Base-by-base conservation (phyloP, 2,888 invertebrate species). In the Caenorhabditis afra region DNA sequence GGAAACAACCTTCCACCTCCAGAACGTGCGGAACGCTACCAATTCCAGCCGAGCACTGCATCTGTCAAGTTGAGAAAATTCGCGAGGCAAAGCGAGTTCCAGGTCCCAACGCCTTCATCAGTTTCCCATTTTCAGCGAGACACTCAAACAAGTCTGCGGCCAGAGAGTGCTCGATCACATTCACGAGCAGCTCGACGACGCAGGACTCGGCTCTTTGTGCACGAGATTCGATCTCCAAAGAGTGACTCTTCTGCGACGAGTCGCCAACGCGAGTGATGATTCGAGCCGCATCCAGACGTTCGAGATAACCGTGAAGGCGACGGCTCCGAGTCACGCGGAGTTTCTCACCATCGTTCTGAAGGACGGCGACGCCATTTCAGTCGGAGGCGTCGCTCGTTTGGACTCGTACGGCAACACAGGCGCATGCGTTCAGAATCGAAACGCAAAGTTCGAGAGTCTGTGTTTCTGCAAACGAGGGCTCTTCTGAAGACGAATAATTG, bases 11-110 rank as follows among this genome's bases (percentile, higher is more conserved):
- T 8, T 11, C 2, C 1, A 44, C 16, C 7, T 47, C 57, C 3
- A 44, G 66, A 29, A 66, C 66, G 7, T 66, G 66, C 39, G 57
- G 20, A 23, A 44, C 45, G 7, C 57, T 66, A 20, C 66, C 66
- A 4, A 66, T 66, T 47, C 57, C 47, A 0, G 3, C 3, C 1
- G 29, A 57, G n/a, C 55, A 66, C 35, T 66, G 66, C 23, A 66
- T 66, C 22, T 66, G 66, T 39, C 66, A 66, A 53, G 44, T 55
- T 23, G 55, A 66, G 14, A 53, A 55, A n/a, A n/a, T 10, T 3
- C n/a, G 14, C 10, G 20, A 53, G 3, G 1, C 12, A 0, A 35
- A 53, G 55, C 53, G 20, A 53, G 65, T 52, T 16, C 45, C 35
- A 16, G n/a, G 14, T 37, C 35, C 35, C 18, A 8, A 12, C 22